Evolutionary conservation across 2,113 vertebrate species (phyloP), one percentile per base, ranked within the genome.

Genomic region (Nerophis lumbriciformis): DNA sequence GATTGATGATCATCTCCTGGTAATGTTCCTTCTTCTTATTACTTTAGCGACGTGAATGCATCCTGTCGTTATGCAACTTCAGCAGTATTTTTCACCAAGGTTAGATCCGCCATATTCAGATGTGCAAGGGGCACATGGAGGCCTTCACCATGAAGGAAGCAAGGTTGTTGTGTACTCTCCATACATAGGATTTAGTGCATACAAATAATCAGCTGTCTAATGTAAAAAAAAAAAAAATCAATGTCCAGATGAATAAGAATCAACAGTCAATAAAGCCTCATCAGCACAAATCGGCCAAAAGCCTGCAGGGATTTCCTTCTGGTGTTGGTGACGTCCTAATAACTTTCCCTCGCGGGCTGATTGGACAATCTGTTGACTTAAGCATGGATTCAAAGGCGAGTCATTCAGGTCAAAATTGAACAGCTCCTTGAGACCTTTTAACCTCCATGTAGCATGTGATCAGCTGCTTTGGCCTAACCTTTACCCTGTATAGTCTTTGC

Each of bases 291-390:
- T 66, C 70, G 64, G 59, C 68, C 72, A 67, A 21, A 12, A 80
- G 71, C 71, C 75, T 73, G 71, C 28, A 54, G 59, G 77, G 77
- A 80, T 75, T 65, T 67, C 75, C 69, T 64, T 75, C 64, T 59
- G 8, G 64, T 64, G 1, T 4, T 57, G 16, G 66, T 21, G 36
- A 35, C 14, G 45, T 58, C 56, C 61, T 78, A 70, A 81, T 83
- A 58, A 76, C 70, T 83, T 80, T 81, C 66, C 56, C 65, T 49
- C 8, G 5, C 64, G 63, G 70, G 72, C 68, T 70, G 75, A 74
- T 70, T 57, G 50, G 21, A 35, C 50, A 66, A 55, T 66, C 59
- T 67, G 68, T 68, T 44, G 48, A 52, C 52, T 9, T 19, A 5
- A 9, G 35, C 13, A n/a, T 0, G 1, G 45, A 70, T 63, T 71